Base-by-base conservation (phyloP, 2,888 invertebrate species). In the Tachina grossa region DNA sequence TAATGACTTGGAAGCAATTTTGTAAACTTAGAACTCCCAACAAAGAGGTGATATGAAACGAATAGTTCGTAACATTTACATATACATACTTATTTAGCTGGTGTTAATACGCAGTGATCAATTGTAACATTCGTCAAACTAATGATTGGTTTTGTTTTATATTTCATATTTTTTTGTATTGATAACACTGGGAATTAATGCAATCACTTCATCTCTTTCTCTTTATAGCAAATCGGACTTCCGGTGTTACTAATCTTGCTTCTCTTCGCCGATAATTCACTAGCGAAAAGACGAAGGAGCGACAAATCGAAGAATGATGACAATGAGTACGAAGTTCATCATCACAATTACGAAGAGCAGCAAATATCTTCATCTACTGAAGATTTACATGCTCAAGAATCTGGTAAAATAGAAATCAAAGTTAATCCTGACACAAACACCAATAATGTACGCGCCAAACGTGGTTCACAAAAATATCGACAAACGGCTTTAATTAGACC, bases 381-480 rank as follows among this genome's bases (percentile, higher is more conserved):
- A n/a, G 87, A 88, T 71, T 69, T 86, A 39, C 79, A 87, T 39
- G 83, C 83, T 9, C 83, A 88, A 53, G 87, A 87, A 72, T 87
- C 87, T 55, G 65, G 59, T 59, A 87, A 84, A 41, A 49, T 79
- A 16, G 85, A 87, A 41, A 72, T 80, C 31, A 87, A 87, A 69
- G 51, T 79, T 19, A 76, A 83, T 47, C 78, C 87, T 80, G 76
- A 78, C 49, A 39, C 69, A 81, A 76, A 83, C 59, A 83, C 86
- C 19, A 88, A 87, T 53, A 68, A 85, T 11, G 80, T 87, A 57
- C 88, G 90, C 8, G 88, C 88, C 5, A 90, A 90, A 83, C 88
- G 90, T 13, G 90, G 90, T 0, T 84, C 89, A 0, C 90, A 89
- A 74, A 89, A 89, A 76, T 84, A 87, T 81, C 87, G 88, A 0